Percentiles rank a stretch among this genome's conserved stretches.
Evolutionary conservation across 2,888 invertebrate genomes (phyloP).

Genomic region (Mesorhabditis sp.): DNA sequence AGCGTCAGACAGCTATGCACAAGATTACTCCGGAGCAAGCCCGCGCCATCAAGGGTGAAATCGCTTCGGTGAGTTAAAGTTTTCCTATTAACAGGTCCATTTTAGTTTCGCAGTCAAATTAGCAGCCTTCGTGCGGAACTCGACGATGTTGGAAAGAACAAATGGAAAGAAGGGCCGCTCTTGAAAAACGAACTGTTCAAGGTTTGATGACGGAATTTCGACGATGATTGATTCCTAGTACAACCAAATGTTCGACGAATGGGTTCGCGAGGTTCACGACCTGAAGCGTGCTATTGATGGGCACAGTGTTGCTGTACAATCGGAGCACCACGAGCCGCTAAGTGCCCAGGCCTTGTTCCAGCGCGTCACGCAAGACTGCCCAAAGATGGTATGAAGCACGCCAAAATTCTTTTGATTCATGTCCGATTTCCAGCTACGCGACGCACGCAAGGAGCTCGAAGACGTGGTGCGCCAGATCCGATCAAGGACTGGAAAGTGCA

Average conservation of each 20-base stretch:
- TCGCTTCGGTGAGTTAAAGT: not conserved
- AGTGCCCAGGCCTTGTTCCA: not conserved
- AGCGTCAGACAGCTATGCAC: too few species aligned
- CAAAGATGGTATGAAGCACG: not conserved
- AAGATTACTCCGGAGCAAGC: not conserved
- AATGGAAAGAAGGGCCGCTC: conserved; percentile 4
- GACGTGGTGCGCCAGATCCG: not conserved
- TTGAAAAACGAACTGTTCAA: not conserved
- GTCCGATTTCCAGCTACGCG: not conserved
- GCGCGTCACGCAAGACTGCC: not conserved
- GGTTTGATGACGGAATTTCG: not conserved
- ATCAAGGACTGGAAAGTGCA: not conserved
- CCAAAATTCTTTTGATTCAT: not conserved
- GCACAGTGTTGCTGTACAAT: not conserved
- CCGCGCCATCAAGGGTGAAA: conserved; percentile 2
- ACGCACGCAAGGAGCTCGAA: not conserved
- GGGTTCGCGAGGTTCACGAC: not conserved
- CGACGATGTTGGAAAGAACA: not conserved
- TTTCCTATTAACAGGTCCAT: not conserved
- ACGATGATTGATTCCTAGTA: not conserved
- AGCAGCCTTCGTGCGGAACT: not conserved
- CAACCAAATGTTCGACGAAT: not conserved
- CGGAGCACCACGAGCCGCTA: not conserved
- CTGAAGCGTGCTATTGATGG: not conserved
- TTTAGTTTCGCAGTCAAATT: not conserved